Conservation (phyloP, 2,888 invertebrate species). For the Andrena bicolor region DNA sequence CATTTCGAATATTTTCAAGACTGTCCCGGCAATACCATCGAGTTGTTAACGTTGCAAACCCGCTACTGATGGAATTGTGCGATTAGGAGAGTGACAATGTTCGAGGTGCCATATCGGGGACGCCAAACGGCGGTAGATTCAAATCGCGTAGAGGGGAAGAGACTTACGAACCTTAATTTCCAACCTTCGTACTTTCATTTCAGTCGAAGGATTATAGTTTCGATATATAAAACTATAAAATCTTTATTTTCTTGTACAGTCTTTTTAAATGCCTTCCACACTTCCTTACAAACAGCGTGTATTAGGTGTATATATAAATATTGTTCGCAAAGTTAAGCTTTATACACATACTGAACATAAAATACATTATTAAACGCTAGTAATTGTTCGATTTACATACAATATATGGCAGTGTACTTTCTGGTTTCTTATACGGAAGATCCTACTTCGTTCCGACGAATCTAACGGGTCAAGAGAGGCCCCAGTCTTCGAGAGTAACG, state of each 20-base stretch:
- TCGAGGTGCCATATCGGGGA: constrained; percentile 1
- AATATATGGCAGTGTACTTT: constrained; percentile 80
- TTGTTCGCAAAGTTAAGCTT: constrained; percentile 56
- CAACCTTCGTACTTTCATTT: not conserved
- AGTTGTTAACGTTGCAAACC: not conserved
- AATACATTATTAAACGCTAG: constrained; percentile 64
- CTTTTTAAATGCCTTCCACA: constrained; percentile 60
- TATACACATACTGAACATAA: constrained; percentile 72
- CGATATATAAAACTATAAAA: constrained; percentile 77
- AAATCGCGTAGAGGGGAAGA: not conserved
- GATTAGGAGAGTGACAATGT: constrained; percentile 8
- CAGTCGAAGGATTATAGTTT: constrained; percentile 18
- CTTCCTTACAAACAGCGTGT: constrained; percentile 42
- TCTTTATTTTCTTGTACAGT: constrained; percentile 75
- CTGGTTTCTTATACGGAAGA: constrained; percentile 76
- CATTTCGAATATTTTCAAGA: constrained; percentile 22
- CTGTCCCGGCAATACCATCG: not conserved
- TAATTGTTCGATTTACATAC: constrained; percentile 52
- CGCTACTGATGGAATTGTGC: not conserved
- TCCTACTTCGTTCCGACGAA: constrained; percentile 66
- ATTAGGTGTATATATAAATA: constrained; percentile 64
- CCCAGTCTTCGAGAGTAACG: constrained; percentile 77
- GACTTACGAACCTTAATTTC: no score
- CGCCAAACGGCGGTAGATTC: constrained; percentile 34
- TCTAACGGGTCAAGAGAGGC: constrained; percentile 71